These are phyloP conservation scores for Ormyrus nitidulus DNA, from an alignment of 2,888 invertebrate genomes.

Conservation along the genomic window DNA sequence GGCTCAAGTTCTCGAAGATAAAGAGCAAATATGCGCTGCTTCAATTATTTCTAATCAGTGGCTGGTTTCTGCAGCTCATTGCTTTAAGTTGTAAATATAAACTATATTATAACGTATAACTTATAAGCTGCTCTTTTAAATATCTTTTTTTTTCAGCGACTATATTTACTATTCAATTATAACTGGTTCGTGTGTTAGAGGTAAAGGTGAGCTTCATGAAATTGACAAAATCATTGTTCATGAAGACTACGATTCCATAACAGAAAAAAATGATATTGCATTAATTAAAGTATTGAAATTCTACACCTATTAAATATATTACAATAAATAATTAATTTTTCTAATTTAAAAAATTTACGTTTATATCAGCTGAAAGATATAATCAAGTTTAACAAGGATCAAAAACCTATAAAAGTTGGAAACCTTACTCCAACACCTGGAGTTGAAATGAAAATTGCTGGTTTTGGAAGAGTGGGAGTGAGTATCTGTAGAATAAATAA, in stretches of 20 bases:
- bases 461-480: conserved; percentile 11
- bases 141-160: no score
- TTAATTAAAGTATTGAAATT: conserved; percentile 25
- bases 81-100: conserved; percentile 5
- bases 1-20: conserved; percentile 19
- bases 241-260: neutral
- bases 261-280: conserved; percentile 16
- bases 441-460: neutral
- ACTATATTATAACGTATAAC: no score
- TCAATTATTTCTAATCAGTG: conserved; percentile 7
- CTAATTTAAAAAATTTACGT: neutral
- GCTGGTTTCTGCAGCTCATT: conserved; percentile 36
- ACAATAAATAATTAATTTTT: neutral
- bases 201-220: neutral
- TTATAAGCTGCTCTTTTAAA: no score
- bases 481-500: neutral
- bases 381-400: neutral
- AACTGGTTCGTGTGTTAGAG: neutral
- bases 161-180: neutral
- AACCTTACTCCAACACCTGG: neutral
- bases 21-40: neutral
- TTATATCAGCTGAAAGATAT: neutral
- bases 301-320: neutral
- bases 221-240: conserved; percentile 1
- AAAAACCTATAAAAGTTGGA: neutral